Evolutionary conservation across 2,113 vertebrate species (phyloP), one percentile per base, ranked within the genome.

Genomic region (Myotis brandtii): DNA sequence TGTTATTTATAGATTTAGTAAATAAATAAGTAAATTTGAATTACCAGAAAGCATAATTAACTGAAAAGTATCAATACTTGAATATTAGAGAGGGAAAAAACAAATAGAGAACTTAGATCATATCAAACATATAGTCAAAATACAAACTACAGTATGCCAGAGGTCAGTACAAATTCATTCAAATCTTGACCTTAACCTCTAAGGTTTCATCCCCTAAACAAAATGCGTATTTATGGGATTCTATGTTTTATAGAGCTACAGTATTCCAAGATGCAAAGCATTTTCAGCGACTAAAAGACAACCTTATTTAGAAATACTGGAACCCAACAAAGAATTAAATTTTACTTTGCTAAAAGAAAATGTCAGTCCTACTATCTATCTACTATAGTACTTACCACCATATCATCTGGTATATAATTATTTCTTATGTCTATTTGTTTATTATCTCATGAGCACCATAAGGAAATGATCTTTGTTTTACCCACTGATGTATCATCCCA

Each of bases 31-130:
- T 56, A 17, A 56, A 80, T 75, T 96, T 62, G 73, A 89, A 79
- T 92, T 23, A 83, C 21, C 52, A 92, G 75, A 86, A 93, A 73
- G 20, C 25, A 79, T 54, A 82, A 81, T 93, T 81, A 94, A 92
- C 48, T 86, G 23, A 69, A 93, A 95, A 80, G 43, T 64, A 27
- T 77, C 43, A 88, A 64, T 20, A 83, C 2, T 91, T 12, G 40
- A 59, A 89, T 72, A 73, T 66, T 66, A 34, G 56, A 62, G 9
- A 2, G 18, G 50, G 64, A 72, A 73, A 80, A 79, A 25, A 62
- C 23, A 76, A 40, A 46, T n/a, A 67, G 27, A 91, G 32, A 81
- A 43, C 37, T 76, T 84, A 86, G n/a, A 86, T 69, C 10, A 73
- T 73, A 62, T 77, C 79, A 86, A 75, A n/a, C 30, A 56, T 30